Evolutionary conservation across 2,113 vertebrate species (phyloP).

Genomic region (Recurvirostra avosetta): DNA sequence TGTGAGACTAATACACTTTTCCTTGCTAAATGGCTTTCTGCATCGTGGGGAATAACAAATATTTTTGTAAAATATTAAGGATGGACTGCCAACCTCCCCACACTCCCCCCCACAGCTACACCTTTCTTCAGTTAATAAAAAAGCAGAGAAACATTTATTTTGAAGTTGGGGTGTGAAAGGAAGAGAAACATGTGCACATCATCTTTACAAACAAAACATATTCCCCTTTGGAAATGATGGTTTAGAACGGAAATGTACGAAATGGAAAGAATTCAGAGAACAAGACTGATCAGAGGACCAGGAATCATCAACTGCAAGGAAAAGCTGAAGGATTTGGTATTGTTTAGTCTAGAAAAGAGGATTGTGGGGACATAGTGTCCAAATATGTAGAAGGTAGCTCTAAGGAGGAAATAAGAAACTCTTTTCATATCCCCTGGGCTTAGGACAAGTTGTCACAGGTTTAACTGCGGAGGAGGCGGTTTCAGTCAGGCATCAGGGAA

Average conservation of each 20-base stretch:
- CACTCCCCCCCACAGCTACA: neutral
- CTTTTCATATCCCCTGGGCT: neutral
- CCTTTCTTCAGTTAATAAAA: constrained; percentile 12
- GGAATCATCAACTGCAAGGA: neutral
- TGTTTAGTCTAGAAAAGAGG: constrained; percentile 51
- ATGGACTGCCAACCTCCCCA: neutral
- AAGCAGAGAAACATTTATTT: neutral
- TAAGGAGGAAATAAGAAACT: constrained; percentile 7
- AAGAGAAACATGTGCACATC: constrained; percentile 21
- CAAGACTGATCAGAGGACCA: neutral
- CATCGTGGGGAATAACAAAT: neutral
- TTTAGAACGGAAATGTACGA: constrained; percentile 5
- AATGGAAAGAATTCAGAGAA: constrained; percentile 42
- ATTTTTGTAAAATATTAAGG: constrained; percentile 36
- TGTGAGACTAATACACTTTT: constrained; percentile 39
- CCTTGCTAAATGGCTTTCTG: neutral
- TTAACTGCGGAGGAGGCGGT: neutral
- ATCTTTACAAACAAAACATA: neutral
- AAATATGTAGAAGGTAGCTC: constrained; percentile 36
- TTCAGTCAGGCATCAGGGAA: neutral
- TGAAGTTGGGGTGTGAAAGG: constrained; percentile 30
- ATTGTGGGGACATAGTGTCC: neutral
- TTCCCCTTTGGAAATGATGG: neutral
- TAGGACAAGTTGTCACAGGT: constrained; percentile 6
- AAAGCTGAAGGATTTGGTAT: constrained; percentile 27